Base-by-base conservation (phyloP, 92 coral and sea anemone species). In the Siderastrea radians region DNA sequence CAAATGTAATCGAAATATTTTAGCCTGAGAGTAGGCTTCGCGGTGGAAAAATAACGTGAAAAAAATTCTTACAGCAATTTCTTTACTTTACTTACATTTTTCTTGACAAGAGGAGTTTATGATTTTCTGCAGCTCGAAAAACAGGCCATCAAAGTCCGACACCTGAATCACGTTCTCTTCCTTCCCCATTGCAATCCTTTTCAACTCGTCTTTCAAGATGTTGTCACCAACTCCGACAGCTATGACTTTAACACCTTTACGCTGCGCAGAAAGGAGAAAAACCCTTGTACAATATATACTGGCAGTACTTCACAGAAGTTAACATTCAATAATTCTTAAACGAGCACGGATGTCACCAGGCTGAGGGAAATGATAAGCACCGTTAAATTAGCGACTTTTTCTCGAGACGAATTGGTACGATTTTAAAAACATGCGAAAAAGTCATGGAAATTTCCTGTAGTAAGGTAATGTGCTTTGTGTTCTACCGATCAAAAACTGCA, bases 211-310 rank as follows among this genome's bases (percentile, higher is more conserved):
- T 13, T 8, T 7, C 15, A 4, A 0, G 57, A 72, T 83, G 3
- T 71, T 83, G 6, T 49, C 4, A 19, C 80, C 87, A 71, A 83
- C 62, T 17, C 87, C 87, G 3, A 83, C 72, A 9, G 87, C 87
- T 13, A 83, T 83, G 1, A 72, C 71, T 72, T 71, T 72, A 44
- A 83, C 87, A 57, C 59, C 68, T 59, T 59, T 82, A 3, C 26
- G 19, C 87, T 83, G 65, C 52, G 45, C 1, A 79, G 53, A 80
- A 66, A 2, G 64, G 3, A 5, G 46, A 51, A 53, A n/a, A 5
- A 9, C 8, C 5, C 38, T 15, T 73, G 9, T 16, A 7, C 14
- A 73, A 48, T 3, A 13, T 5, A 3, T 49, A 6, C 44, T 14
- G 9, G 19, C 16, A 58, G 15, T 10, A 67, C 45, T 13, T 13